Evolutionary conservation across 2,797 vertebrate species (phyloP).

Genomic region (Neopelma chrysocephalum): DNA sequence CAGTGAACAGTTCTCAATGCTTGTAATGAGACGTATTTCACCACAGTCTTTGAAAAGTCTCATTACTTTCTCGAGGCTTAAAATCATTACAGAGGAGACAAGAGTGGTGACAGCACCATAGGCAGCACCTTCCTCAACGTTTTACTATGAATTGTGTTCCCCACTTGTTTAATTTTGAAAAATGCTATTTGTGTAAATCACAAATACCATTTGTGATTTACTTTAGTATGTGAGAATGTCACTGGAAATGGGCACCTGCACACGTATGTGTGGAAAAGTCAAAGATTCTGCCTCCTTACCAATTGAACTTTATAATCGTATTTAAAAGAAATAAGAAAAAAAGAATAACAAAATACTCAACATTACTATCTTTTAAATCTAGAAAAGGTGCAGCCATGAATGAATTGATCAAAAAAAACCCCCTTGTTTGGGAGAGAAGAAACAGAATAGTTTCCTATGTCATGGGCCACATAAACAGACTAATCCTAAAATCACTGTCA

Average conservation of each 20-base stretch:
- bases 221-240: neutral
- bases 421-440: neutral
- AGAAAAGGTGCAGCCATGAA: neutral
- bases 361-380: neutral
- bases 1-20: neutral
- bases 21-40: neutral
- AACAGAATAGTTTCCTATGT: neutral
- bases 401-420: neutral
- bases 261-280: neutral
- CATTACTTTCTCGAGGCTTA: neutral
- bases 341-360: neutral
- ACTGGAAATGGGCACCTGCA: neutral
- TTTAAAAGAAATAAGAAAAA: neutral
- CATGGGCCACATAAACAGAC: neutral
- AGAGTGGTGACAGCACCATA: neutral
- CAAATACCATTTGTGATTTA: neutral
- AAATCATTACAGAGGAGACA: neutral
- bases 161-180: neutral
- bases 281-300: neutral
- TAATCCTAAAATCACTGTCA: neutral
- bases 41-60: neutral
- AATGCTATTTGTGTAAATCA: neutral
- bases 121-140: neutral
- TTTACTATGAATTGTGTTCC: neutral
- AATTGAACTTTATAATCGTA: neutral